These are phyloP conservation scores for Diadumene lineata DNA, from an alignment of 92 coral and sea anemone species.

Conservation along the genomic window DNA sequence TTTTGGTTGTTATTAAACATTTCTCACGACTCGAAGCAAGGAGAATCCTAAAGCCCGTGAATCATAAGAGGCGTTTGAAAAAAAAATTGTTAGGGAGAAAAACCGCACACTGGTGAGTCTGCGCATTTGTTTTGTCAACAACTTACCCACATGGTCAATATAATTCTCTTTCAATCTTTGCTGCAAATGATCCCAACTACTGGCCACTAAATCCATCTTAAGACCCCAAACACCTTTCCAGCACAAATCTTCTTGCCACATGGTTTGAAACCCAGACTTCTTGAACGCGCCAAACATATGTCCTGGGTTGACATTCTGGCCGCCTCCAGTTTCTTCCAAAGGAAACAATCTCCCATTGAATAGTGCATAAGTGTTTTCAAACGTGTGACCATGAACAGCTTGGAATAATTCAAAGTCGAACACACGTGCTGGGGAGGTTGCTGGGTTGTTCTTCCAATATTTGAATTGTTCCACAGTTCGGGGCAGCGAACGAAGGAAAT, in stretches of 20 bases:
- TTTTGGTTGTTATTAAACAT: too few species aligned
- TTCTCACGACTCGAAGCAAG: too few species aligned
- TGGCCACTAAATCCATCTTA: constrained; percentile 32
- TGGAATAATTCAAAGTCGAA: constrained; percentile 85
- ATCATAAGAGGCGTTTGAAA: too few species aligned
- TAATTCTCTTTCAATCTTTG: constrained; percentile 29
- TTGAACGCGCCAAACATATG: constrained; percentile 22
- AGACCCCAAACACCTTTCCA: constrained; percentile 58
- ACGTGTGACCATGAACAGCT: constrained; percentile 85
- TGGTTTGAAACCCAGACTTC: constrained; percentile 53
- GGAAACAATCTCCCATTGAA: constrained; percentile 76
- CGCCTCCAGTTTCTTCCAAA: constrained; percentile 1
- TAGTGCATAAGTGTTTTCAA: constrained; percentile 74
- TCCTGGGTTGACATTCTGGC: constrained; percentile 18
- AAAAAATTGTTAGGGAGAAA: not conserved
- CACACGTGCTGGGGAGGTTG: constrained; percentile 46
- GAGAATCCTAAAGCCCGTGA: too few species aligned
- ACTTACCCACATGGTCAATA: constrained; percentile 46
- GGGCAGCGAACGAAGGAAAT: constrained; percentile 89
- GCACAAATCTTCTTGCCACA: constrained; percentile 69
- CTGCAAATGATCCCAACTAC: constrained; percentile 32
- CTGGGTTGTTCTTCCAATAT: constrained; percentile 48
- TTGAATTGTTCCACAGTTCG: constrained; percentile 63
- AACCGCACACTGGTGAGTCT: not conserved
- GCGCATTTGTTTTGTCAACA: not conserved